Conservation (phyloP, 2,888 invertebrate species). For the Fragum sueziense region DNA sequence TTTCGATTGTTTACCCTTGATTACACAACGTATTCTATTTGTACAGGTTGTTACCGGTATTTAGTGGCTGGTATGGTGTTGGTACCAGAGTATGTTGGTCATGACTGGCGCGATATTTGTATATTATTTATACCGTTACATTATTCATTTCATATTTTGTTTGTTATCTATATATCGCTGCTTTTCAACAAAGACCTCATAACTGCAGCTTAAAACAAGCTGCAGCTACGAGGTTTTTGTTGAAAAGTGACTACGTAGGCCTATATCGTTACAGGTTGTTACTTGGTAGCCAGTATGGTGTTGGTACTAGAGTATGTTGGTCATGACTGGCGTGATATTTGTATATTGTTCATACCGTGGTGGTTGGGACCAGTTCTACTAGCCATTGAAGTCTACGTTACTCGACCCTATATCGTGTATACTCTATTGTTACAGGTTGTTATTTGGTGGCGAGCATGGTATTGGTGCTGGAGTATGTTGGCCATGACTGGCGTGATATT, state of each 20-base stretch:
- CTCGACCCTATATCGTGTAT: too few relatives aligned
- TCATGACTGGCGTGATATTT: too few relatives aligned
- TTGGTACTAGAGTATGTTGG: conserved; percentile 8
- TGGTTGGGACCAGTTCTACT: too few relatives aligned
- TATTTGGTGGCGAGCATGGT: conserved; percentile 66
- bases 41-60: conserved; percentile 11
- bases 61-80: conserved; percentile 68
- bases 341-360: too few relatives aligned
- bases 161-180: too few relatives aligned
- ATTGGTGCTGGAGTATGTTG: conserved; percentile 69
- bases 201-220: too few relatives aligned
- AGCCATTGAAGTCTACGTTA: conserved; percentile 17
- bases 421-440: conserved; percentile 9
- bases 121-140: conserved; percentile 67
- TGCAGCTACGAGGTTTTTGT: too few relatives aligned
- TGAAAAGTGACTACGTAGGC: too few relatives aligned
- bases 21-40: too few relatives aligned
- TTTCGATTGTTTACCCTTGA: too few relatives aligned
- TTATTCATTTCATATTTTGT: too few relatives aligned
- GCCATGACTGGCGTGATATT: conserved; percentile 73
- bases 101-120: conserved; percentile 73
- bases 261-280: neutral
- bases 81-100: conserved; percentile 69
- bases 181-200: too few relatives aligned
- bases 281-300: neutral